Percentiles rank a stretch among this genome's conserved stretches.
phyloP scores from a whole-genome alignment of 2,797 vertebrate genomes.

The Spatula clypeata region DNA sequence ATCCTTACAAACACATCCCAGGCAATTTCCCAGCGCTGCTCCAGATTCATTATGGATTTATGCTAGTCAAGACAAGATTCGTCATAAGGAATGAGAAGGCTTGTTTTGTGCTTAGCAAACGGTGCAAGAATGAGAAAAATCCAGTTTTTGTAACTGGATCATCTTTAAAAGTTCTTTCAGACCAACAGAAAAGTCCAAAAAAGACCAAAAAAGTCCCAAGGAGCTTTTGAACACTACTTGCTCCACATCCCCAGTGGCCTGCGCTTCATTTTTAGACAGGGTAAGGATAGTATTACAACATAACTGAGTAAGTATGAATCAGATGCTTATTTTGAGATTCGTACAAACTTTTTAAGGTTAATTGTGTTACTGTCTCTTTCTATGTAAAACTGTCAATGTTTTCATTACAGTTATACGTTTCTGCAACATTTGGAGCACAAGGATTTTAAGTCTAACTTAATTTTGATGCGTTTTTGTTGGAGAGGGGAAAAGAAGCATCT shows the following conservation, averaged over 20 bases:
- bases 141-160: not conserved
- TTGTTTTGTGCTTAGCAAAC: not conserved
- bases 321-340: not conserved
- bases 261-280: not conserved
- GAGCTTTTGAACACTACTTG: not conserved
- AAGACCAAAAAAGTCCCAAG: not conserved
- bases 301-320: not conserved
- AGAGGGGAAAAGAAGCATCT: not conserved
- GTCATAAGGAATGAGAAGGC: not conserved
- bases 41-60: fast-evolving
- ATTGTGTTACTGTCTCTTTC: not conserved
- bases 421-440: not conserved
- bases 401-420: not conserved
- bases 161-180: not conserved
- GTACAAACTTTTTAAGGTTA: not conserved
- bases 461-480: not conserved
- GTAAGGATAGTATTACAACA: not conserved
- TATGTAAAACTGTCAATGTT: not conserved
- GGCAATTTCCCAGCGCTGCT: not conserved
- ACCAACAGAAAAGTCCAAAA: not conserved
- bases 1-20: not conserved
- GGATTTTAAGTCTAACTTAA: not conserved
- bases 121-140: not conserved
- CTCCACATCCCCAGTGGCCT: not conserved
- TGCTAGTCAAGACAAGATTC: not conserved